Evolutionary conservation across 2,113 vertebrate species (phyloP), one percentile per base, ranked within the genome.

Genomic region (Sorex fumeus): DNA sequence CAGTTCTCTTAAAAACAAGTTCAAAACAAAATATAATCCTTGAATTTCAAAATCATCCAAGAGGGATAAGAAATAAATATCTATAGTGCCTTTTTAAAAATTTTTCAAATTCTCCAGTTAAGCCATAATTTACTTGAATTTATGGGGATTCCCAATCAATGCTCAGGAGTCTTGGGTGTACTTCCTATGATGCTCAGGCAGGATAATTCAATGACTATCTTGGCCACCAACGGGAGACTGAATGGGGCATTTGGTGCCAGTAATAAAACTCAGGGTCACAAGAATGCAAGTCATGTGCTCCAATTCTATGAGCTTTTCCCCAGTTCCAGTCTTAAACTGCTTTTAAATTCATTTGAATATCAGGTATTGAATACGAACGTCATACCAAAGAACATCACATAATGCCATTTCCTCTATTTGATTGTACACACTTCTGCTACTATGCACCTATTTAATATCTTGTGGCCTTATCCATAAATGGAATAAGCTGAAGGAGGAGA

Each of bases 1-100:
- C 34, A 36, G 16, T 76, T 72, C 84, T 75, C 90, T 76, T 84
- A 30, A 69, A 94, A 89, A 62, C 87, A 81, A 78, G 90, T 95
- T 87, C 45, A 40, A 64, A 81, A 27, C n/a, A 81, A 67, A 93
- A 60, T 87, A 76, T 57, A n/a, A 40, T 40, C 4, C 72, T 92
- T 87, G 28, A 90, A 70, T 77, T 80, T 72, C n/a, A 78, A 91
- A 75, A 70, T 84, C 43, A 75, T 79, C 50, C 53, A 74, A 34
- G 18, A 83, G 70, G 2, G 84, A 79, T 77, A 27, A 71, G n/a
- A 74, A 18, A 7, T n/a, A 82, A 88, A 45, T 60, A 67, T 64
- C 88, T 32, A 34, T 79, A 79, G 72, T 75, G 57, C 3, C 25
- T n/a, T 72, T 75, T 76, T 1, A 2, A 80, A 84, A 67, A 83